A percentile compares a stretch with the other conserved stretches of the same genome.
These are phyloP conservation scores for Strix aluco DNA, from an alignment of 2,113 vertebrate species.

Conservation along the genomic window DNA sequence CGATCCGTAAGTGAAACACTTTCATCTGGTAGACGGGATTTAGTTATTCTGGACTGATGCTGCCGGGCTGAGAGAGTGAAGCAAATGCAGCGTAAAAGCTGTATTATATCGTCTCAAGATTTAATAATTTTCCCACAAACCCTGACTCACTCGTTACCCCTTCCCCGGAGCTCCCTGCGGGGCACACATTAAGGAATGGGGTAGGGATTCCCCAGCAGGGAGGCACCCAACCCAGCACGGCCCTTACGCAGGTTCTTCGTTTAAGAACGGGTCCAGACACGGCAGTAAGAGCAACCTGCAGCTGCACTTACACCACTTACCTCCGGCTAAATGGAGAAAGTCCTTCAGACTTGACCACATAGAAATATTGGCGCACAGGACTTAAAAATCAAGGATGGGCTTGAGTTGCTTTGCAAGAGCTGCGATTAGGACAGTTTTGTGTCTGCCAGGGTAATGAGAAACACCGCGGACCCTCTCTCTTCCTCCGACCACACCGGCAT, in stretches of 20 bases:
- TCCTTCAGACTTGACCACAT: background rate
- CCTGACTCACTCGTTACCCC: background rate
- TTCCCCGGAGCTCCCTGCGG: background rate
- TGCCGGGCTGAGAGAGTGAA: constrained; percentile 9
- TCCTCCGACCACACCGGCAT: fast-evolving
- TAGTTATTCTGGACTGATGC: background rate
- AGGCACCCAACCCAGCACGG: background rate
- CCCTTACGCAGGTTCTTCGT: background rate
- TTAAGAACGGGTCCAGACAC: background rate
- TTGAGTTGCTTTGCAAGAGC: background rate
- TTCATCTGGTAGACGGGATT: constrained; percentile 3
- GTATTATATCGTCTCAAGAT: background rate
- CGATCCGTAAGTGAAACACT: background rate
- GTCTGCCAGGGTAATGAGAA: background rate
- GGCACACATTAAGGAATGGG: background rate
- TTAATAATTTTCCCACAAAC: background rate
- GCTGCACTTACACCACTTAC: background rate
- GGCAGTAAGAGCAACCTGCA: background rate
- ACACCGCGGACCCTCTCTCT: too few relatives aligned
- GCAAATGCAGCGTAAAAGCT: background rate
- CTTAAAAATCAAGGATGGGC: background rate
- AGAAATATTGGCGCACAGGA: background rate
- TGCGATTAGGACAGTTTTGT: background rate
- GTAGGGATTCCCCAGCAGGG: too few relatives aligned
- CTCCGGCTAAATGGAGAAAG: background rate